Conservation (phyloP, 2,113 vertebrate genomes). For the Synodontis membranacea region DNA sequence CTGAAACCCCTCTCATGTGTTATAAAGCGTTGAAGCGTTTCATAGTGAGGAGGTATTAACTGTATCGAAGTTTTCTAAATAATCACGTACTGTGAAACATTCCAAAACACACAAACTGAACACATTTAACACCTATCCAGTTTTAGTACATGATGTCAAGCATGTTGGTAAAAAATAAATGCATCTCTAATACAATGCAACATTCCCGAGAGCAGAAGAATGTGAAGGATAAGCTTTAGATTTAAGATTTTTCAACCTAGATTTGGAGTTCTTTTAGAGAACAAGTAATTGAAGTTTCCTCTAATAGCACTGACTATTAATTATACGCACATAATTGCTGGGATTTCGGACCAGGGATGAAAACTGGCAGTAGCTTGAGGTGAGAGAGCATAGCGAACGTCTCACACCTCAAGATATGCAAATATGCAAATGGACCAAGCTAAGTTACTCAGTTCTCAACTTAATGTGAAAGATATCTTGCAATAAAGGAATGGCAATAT, state of each 20-base stretch:
- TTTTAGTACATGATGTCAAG: neutral
- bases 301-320: neutral
- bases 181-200: neutral
- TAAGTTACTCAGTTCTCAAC: neutral
- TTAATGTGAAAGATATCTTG: neutral
- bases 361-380: neutral
- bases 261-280: neutral
- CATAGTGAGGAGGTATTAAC: neutral
- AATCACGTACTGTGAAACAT: neutral
- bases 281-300: neutral
- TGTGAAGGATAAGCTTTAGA: neutral
- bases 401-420: neutral
- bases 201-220: neutral
- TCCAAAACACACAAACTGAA: neutral
- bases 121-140: neutral
- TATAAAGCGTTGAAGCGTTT: neutral
- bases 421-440: conserved; percentile 2
- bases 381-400: neutral
- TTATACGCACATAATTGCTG: neutral
- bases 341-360: neutral
- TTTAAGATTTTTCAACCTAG: neutral
- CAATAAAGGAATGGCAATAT: conserved; percentile 3
- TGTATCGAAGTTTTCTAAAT: neutral
- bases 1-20: neutral
- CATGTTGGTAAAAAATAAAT: neutral